Evolutionary conservation across 2,888 invertebrate genomes (phyloP), one percentile per base, ranked within the genome.

Genomic region (Ypsolopha scabrella): DNA sequence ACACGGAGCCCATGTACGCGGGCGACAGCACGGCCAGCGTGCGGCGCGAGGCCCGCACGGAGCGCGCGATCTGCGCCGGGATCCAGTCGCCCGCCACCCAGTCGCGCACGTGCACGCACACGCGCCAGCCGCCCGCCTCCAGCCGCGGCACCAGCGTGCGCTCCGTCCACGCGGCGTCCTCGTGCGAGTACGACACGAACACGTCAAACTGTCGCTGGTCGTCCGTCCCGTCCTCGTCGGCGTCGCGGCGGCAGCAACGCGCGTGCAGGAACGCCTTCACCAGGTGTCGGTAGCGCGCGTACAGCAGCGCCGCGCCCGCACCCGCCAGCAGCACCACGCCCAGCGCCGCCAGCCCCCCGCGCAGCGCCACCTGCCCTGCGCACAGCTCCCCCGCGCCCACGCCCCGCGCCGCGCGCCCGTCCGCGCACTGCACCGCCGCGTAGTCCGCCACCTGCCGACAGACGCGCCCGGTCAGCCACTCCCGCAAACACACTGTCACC

Each of bases 151-250:
- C 85, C 54, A 95, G 69, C 57, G 90, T 81, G 24, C 90, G 88
- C 0, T 89, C 79, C 9, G 94, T 90, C 63, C 92, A 92, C 2
- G 88, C 88, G 63, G 92, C 91, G 69, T 95, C 95, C 66, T 90
- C 88, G 67, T 93, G 92, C 4, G 94, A 92, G 69, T 91, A 95
- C 60, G 94, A 94, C 57, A 95, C 87, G 71, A 95, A 95, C 0
- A 93, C 94, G 71, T 95, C 94, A 4, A 24, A 24, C 24, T 24
- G 24, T 24, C 24, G 24, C 2, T 24, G 2, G 24, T 24, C 24
- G 4, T n/a, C n/a, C n/a, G n/a, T n/a, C n/a, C n/a, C n/a, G n/a
- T 55, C 1, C 64, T 1, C 55, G 34, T 4, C 58, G 54, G 6
- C 60, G 24, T 24, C 24, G 24, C 24, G 24, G 24, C 24, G 24